A percentile compares a stretch with the other conserved stretches of the same genome.
Evolutionary conservation across 2,888 invertebrate species (phyloP).

Genomic region (Diplolepis rosae): DNA sequence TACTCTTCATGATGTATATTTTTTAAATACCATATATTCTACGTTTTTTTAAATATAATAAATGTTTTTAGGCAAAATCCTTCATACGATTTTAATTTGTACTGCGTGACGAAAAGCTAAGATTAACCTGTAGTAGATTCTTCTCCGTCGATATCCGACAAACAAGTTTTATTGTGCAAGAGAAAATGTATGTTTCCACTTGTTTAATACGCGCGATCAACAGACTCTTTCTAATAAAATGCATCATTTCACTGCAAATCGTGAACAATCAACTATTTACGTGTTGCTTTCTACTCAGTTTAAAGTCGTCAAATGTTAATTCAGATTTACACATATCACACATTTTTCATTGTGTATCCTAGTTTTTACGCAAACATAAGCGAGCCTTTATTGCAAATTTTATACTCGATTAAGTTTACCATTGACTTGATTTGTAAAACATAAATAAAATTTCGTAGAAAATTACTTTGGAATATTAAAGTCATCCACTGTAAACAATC

Average conservation of each 20-base stretch:
- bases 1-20: conserved; percentile 26
- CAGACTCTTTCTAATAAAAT: conserved; percentile 30
- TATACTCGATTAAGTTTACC: not conserved
- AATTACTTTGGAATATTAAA: conserved; percentile 10
- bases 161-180: conserved; percentile 10
- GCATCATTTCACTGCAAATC: conserved; percentile 30
- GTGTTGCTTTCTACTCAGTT: conserved; percentile 14
- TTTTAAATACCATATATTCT: conserved; percentile 31
- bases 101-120: conserved; percentile 24
- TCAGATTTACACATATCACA: not conserved
- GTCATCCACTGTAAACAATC: not conserved
- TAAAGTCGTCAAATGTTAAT: not conserved
- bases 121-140: conserved; percentile 20
- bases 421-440: not conserved
- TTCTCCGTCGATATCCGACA: conserved; percentile 24
- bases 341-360: not conserved
- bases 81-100: conserved; percentile 32
- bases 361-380: not conserved
- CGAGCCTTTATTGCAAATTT: not conserved
- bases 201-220: conserved; percentile 25
- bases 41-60: conserved; percentile 28
- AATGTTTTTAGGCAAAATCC: conserved; percentile 30
- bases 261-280: conserved; percentile 18
- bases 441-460: conserved; percentile 14
- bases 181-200: conserved; percentile 24